Evolutionary conservation across 1,140 invertebrate species (phyloP), one percentile per base, ranked within the genome.

Genomic region (Eufriesea mexicana): DNA sequence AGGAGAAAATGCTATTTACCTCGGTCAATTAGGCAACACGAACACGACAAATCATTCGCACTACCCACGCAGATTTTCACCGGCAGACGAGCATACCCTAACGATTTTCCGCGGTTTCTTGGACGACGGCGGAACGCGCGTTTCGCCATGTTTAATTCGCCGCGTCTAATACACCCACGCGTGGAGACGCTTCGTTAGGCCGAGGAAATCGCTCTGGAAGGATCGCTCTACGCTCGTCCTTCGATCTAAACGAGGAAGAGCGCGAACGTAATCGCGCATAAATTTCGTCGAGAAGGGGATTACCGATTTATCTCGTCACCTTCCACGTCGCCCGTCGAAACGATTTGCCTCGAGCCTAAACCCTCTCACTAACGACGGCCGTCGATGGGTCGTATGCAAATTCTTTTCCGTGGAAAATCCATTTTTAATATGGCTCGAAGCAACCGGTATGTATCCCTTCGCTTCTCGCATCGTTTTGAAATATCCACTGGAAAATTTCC

Each of bases 241-340:
- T 71, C 66, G 51, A 2, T 25, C n/a, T 55, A 70, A 79, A 71
- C 70, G 47, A 54, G 79, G 70, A 74, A 80, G 49, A 73, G 47
- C 25, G n/a, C 14, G 4, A 28, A 12, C 42, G n/a, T 51, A 77
- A 82, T 68, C n/a, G 55, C 73, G 54, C 51, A 67, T 76, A 68
- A 66, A 82, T 77, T 71, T 77, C 47, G 47, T 25, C 25, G 57
- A 51, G 35, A 28, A 35, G 49, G n/a, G 66, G 59, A 71, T 71
- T 49, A 42, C 42, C n/a, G 51, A 57, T 78, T 78, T 57, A 28
- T 57, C 35, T 18, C 47, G 57, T 76, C 61, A n/a, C 42, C 74
- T 76, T 66, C 42, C 35, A 61, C 67, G 12, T 72, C n/a, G n/a
- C n/a, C n/a, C 51, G 47, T 55, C 64, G 35, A 57, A 77, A 77